Conservation (phyloP, 2,888 invertebrate species). For the Nemurella pictetii region DNA sequence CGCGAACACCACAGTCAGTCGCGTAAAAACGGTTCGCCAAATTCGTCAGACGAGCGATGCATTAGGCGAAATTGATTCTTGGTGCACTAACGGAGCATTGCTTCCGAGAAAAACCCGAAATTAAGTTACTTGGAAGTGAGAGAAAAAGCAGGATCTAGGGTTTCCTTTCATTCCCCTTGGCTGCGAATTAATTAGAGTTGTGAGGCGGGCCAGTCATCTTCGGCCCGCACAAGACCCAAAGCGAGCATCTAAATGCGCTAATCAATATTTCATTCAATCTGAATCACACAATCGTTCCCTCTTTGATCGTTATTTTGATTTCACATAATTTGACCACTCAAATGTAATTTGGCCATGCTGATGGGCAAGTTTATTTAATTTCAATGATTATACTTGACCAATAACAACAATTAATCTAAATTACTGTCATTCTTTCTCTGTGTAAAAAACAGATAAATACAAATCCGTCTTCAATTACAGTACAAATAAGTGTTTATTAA, state of each 20-base stretch:
- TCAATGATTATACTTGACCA: conserved; percentile 21
- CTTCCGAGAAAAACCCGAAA: neutral
- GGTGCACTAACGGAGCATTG: neutral
- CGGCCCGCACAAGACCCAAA: neutral
- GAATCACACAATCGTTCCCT: neutral
- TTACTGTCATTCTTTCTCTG: conserved; percentile 16
- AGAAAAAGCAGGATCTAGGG: neutral
- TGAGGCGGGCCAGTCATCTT: neutral
- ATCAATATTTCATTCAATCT: neutral
- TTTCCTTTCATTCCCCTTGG: neutral
- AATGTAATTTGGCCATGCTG: conserved; percentile 1
- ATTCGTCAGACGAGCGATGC: neutral
- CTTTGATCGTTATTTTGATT: conserved; percentile 1
- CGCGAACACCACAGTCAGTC: neutral
- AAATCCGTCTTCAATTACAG: conserved; percentile 15
- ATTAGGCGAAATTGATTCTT: neutral
- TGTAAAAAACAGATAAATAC: conserved; percentile 10
- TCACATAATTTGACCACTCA: neutral
- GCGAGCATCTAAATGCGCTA: neutral
- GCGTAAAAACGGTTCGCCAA: neutral
- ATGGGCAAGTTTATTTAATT: conserved; percentile 20
- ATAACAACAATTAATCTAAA: conserved; percentile 28
- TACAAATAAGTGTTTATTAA: conserved; percentile 27
- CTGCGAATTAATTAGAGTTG: neutral
- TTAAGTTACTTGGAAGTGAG: neutral